These are phyloP conservation scores for Lepus townsendii DNA, from an alignment of 2,797 vertebrate genomes.

Conservation along the genomic window DNA sequence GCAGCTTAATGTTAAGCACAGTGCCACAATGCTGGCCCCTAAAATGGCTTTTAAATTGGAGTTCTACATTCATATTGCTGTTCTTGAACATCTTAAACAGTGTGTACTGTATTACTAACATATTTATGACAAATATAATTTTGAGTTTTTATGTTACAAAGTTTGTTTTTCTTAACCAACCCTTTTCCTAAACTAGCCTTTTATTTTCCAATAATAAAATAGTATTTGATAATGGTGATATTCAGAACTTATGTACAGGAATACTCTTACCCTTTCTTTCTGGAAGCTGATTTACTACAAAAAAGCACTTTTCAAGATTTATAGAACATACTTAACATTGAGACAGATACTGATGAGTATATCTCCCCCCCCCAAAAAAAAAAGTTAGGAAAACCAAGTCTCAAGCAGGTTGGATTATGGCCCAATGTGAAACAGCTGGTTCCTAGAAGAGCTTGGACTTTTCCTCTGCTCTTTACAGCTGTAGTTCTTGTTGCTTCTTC, in stretches of 20 bases:
- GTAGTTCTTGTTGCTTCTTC: neutral
- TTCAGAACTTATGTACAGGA: neutral
- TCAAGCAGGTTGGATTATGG: neutral
- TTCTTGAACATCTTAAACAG: neutral
- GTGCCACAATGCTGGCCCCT: no score
- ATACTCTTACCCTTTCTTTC: neutral
- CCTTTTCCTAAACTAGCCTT: neutral
- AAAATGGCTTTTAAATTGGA: slow-evolving; percentile 6
- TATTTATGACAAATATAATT: neutral
- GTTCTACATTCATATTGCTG: neutral
- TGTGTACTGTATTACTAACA: neutral
- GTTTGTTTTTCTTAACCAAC: neutral
- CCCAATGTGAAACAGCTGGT: neutral
- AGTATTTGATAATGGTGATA: neutral
- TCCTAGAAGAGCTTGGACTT: neutral
- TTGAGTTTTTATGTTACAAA: slow-evolving; percentile 12
- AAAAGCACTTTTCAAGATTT: neutral
- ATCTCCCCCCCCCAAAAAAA: neutral
- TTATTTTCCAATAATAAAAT: neutral
- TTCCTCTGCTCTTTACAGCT: neutral
- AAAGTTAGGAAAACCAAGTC: neutral
- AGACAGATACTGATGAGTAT: neutral
- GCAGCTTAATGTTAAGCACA: no score
- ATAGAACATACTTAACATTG: neutral
- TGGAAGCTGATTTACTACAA: neutral